phyloP scores from a whole-genome alignment of 2,888 invertebrate species.

The Carterocephalus palaemon region DNA sequence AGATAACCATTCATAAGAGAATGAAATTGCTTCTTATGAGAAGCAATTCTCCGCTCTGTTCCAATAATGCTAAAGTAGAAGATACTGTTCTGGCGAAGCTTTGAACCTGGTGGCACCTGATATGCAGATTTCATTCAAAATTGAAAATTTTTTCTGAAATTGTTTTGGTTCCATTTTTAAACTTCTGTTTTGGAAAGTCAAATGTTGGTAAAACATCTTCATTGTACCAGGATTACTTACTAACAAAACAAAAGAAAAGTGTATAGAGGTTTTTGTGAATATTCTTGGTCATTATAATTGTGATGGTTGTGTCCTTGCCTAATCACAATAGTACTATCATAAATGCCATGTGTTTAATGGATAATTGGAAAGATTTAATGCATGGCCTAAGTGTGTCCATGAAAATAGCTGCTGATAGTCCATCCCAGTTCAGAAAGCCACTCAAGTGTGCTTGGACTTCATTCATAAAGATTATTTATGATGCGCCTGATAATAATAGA shows the following conservation, averaged over 20 bases:
- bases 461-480: slow-evolving; percentile 46
- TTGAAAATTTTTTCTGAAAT: slow-evolving; percentile 71
- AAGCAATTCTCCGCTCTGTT: slow-evolving; percentile 84
- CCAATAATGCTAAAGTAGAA: slow-evolving; percentile 84
- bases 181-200: slow-evolving; percentile 82
- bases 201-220: slow-evolving; percentile 33
- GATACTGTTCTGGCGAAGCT: slow-evolving; percentile 83
- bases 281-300: slow-evolving; percentile 60
- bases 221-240: slow-evolving; percentile 47
- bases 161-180: slow-evolving; percentile 79
- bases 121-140: slow-evolving; percentile 74
- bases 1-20: slow-evolving; percentile 79
- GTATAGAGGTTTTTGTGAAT: slow-evolving; percentile 54
- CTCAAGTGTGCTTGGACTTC: slow-evolving; percentile 61
- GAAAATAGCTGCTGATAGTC: slow-evolving; percentile 34
- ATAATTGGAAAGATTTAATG: slow-evolving; percentile 53
- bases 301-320: slow-evolving; percentile 47
- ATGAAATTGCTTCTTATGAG: slow-evolving; percentile 83
- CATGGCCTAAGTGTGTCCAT: slow-evolving; percentile 46
- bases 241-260: slow-evolving; percentile 39
- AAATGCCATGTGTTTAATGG: slow-evolving; percentile 43
- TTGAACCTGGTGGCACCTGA: slow-evolving; percentile 85
- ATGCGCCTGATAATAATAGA: slow-evolving; percentile 49
- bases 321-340: slow-evolving; percentile 45
- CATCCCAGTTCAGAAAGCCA: slow-evolving; percentile 37